Evolutionary conservation across 2,888 invertebrate species (phyloP).

Genomic region (Neria commutata): DNA sequence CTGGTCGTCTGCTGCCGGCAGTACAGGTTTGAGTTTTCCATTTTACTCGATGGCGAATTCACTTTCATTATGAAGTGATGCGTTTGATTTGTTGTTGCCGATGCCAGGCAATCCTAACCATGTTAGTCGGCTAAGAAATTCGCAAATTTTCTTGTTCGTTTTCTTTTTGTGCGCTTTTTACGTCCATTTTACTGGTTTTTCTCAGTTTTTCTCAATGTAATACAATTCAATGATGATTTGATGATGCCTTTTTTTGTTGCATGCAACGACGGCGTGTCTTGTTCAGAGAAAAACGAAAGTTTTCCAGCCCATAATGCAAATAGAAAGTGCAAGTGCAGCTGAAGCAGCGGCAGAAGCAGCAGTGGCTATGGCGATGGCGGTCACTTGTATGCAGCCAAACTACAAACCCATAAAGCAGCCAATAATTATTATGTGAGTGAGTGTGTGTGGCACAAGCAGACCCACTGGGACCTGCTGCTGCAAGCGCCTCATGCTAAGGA

Average conservation of each 20-base stretch:
- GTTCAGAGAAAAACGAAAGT: slow-evolving; percentile 59
- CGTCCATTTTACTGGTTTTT: neutral
- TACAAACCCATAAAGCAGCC: slow-evolving; percentile 16
- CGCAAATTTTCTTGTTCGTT: slow-evolving; percentile 11
- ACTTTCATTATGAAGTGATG: slow-evolving; percentile 58
- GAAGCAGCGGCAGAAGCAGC: neutral
- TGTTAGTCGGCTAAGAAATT: slow-evolving; percentile 7
- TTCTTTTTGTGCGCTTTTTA: slow-evolving; percentile 1
- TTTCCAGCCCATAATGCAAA: slow-evolving; percentile 59
- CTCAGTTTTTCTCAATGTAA: slow-evolving; percentile 23
- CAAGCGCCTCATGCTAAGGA: no score
- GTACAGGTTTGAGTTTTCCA: slow-evolving; percentile 15
- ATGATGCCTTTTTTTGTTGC: slow-evolving; percentile 37
- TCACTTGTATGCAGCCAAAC: slow-evolving; percentile 33
- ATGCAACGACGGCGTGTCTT: slow-evolving; percentile 28
- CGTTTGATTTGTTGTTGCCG: slow-evolving; percentile 38
- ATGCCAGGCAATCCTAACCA: slow-evolving; percentile 23
- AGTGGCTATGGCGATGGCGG: slow-evolving; percentile 10
- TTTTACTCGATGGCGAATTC: slow-evolving; percentile 50
- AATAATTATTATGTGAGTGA: neutral
- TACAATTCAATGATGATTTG: slow-evolving; percentile 14
- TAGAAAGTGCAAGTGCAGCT: slow-evolving; percentile 60
- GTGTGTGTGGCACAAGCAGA: no score
- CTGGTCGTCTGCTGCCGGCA: no score
- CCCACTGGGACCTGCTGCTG: no score